phyloP scores from a whole-genome alignment of 2,888 invertebrate species.

The Romanomermis culicivorax region DNA sequence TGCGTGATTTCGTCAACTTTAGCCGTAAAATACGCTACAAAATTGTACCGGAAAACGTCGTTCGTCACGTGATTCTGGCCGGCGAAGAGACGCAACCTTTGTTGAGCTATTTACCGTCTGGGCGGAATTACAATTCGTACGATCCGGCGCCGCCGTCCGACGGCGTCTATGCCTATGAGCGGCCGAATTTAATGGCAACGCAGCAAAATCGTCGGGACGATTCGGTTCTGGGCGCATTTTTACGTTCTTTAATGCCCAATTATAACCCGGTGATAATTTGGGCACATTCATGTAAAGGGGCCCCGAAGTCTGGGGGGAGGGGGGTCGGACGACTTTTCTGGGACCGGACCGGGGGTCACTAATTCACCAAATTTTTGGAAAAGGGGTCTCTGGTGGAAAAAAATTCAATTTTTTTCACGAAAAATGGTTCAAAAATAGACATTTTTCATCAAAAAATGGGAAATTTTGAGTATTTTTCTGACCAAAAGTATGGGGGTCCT shows the following conservation, averaged over 20 bases:
- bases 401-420: too few relatives aligned
- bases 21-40: slow-evolving; percentile 41
- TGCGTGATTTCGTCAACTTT: too few relatives aligned
- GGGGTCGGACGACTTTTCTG: too few relatives aligned
- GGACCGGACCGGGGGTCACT: too few relatives aligned
- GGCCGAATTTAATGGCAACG: slow-evolving; percentile 15
- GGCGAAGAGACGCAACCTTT: slow-evolving; percentile 43
- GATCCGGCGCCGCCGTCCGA: slow-evolving; percentile 32
- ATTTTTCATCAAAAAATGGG: too few relatives aligned
- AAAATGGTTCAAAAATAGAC: too few relatives aligned
- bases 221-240: slow-evolving; percentile 24
- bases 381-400: too few relatives aligned
- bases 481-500: too few relatives aligned
- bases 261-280: slow-evolving; percentile 27
- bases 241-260: slow-evolving; percentile 30
- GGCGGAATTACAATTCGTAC: slow-evolving; percentile 13
- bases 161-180: slow-evolving; percentile 24
- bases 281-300: too few relatives aligned
- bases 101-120: slow-evolving; percentile 36
- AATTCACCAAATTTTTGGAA: too few relatives aligned
- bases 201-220: slow-evolving; percentile 5
- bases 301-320: too few relatives aligned
- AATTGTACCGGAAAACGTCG: slow-evolving; percentile 44
- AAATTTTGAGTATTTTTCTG: too few relatives aligned
- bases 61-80: slow-evolving; percentile 47